phyloP scores from a whole-genome alignment of 2,888 invertebrate genomes.

The Rhynchonema sp. region DNA sequence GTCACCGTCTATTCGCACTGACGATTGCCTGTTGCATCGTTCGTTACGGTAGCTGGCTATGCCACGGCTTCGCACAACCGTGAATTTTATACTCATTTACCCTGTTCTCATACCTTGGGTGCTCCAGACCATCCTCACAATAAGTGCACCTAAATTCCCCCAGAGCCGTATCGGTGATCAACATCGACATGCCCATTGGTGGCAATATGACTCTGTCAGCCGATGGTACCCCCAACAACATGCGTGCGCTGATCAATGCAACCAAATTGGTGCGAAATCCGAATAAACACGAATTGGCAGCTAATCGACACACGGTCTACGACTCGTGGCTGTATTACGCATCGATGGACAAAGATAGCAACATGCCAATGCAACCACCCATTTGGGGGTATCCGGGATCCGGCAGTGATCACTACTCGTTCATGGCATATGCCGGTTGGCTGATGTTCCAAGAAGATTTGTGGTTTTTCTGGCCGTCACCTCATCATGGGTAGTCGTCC shows the following conservation, averaged over 20 bases:
- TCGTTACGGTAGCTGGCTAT: too few relatives aligned
- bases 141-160: too few relatives aligned
- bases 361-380: not conserved
- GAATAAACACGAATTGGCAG: not conserved
- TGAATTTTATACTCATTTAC: too few relatives aligned
- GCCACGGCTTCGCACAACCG: too few relatives aligned
- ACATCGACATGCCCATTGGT: not conserved
- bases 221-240: not conserved
- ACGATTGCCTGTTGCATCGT: too few relatives aligned
- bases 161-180: not conserved
- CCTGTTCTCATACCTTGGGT: too few relatives aligned
- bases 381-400: not conserved
- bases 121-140: too few relatives aligned
- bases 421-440: not conserved
- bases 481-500: too few relatives aligned
- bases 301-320: not conserved
- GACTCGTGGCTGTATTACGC: not conserved
- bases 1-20: too few relatives aligned
- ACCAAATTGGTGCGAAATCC: not conserved
- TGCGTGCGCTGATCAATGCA: not conserved
- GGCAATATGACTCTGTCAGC: not conserved
- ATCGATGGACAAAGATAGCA: not conserved
- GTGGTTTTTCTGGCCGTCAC: too few relatives aligned
- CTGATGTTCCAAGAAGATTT: too few relatives aligned
- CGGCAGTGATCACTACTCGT: not conserved